Percentiles rank a stretch among this genome's conserved stretches.
These are phyloP conservation scores for Sycobia sp. DNA, from an alignment of 1,140 invertebrate genomes.

Conservation along the genomic window DNA sequence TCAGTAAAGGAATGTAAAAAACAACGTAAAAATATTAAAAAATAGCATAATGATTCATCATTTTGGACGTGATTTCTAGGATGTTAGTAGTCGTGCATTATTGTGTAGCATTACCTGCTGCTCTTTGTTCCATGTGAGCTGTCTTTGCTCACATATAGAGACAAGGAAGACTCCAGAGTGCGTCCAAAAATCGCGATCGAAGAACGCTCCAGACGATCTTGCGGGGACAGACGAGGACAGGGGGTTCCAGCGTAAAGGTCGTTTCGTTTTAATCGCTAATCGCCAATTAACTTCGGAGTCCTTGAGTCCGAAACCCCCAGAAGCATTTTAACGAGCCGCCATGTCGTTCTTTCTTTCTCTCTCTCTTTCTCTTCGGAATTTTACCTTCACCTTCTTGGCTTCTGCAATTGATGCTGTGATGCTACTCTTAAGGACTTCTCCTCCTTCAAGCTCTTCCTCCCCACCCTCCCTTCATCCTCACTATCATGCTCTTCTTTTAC, in stretches of 20 bases:
- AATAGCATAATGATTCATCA: no score
- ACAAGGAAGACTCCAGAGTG: no score
- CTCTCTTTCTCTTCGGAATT: conserved; percentile 58
- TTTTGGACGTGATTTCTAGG: no score
- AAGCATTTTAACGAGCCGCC: conserved; percentile 64
- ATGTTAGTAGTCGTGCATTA: no score
- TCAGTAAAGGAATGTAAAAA: no score
- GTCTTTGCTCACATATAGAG: no score
- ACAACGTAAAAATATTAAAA: no score
- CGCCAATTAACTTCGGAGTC: conserved; percentile 61
- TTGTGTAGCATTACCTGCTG: no score
- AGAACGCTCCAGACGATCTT: no score
- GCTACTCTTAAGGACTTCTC: conserved; percentile 13
- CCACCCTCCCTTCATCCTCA: background rate
- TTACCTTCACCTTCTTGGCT: conserved; percentile 49
- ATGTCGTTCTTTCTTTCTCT: no score
- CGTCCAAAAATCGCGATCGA: no score
- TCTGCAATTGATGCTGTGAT: conserved; percentile 25
- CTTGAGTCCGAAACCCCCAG: conserved; percentile 58
- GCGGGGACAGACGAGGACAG: conserved; percentile 30
- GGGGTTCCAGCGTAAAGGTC: conserved; percentile 39
- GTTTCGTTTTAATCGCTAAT: conserved; percentile 63
- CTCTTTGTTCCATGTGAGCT: no score
- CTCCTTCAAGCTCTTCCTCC: conserved; percentile 16
- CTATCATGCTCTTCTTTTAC: conserved; percentile 4